These are phyloP conservation scores for Falco novaeseelandiae DNA, from an alignment of 2,797 vertebrate species.

Conservation along the genomic window DNA sequence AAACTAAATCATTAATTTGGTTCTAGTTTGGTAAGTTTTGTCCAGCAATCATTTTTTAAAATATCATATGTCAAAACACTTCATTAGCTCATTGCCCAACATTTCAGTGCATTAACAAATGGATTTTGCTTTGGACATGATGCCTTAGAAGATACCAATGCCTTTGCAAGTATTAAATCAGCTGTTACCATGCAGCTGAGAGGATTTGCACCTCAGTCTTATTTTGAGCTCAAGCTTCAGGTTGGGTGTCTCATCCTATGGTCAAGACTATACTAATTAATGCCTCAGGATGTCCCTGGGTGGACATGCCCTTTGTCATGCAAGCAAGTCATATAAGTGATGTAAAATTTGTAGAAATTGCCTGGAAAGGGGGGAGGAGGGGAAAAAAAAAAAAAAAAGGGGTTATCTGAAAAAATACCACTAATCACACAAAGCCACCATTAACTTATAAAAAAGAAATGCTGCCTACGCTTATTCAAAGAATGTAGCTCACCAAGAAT, in stretches of 20 bases:
- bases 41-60: not conserved
- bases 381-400: not conserved
- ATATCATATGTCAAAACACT: not conserved
- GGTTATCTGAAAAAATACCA: not conserved
- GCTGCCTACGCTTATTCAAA: not conserved
- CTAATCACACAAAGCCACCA: not conserved
- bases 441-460: not conserved
- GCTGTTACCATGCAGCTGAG: not conserved
- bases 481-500: not conserved
- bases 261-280: not conserved
- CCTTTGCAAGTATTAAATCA: not conserved
- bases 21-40: not conserved
- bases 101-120: not conserved
- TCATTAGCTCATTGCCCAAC: not conserved
- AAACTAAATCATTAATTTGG: not conserved
- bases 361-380: too few relatives aligned
- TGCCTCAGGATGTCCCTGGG: not conserved
- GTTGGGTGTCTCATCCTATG: accelerated
- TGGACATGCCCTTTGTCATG: not conserved
- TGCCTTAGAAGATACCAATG: not conserved
- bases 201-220: not conserved
- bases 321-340: not conserved
- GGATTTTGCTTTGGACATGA: not conserved
- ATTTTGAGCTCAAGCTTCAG: not conserved
- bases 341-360: not conserved